phyloP scores from a whole-genome alignment of 2,888 invertebrate genomes.

The Desoria tigrina region DNA sequence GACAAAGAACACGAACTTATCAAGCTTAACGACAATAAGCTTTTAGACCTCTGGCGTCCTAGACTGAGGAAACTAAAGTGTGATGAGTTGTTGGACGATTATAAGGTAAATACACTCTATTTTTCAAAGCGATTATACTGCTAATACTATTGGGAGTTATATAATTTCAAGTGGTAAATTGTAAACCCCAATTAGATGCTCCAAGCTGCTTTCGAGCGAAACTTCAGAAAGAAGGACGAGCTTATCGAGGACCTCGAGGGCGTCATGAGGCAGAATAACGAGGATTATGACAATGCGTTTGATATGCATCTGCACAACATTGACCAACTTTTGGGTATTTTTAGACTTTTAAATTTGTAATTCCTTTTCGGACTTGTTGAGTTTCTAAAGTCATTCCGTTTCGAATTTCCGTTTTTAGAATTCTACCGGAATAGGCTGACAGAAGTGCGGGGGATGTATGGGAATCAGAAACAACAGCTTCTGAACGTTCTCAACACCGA shows the following conservation, averaged over 20 bases:
- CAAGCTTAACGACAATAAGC: conserved; percentile 49
- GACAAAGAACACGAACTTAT: conserved; percentile 51
- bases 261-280: conserved; percentile 44
- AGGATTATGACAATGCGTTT: conserved; percentile 49
- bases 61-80: conserved; percentile 49
- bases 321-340: conserved; percentile 48
- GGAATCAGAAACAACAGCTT: conserved; percentile 34
- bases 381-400: too few species aligned
- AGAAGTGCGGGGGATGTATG: conserved; percentile 44
- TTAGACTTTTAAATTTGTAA: too few species aligned
- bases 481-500: conserved; percentile 41
- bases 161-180: neutral
- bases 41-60: conserved; percentile 52
- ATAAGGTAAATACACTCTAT: conserved; percentile 48
- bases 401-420: conserved; percentile 25
- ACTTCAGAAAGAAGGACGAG: conserved; percentile 49
- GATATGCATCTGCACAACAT: conserved; percentile 51
- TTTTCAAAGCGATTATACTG: neutral
- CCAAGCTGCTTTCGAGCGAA: conserved; percentile 48
- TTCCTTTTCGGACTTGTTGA: too few species aligned
- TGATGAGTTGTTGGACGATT: conserved; percentile 50
- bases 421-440: conserved; percentile 46
- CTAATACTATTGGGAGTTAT: too few species aligned
- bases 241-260: conserved; percentile 48
- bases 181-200: conserved; percentile 28